phyloP scores from a whole-genome alignment of 35 echinoderm and acorn worm species.

The Diadema setosum region DNA sequence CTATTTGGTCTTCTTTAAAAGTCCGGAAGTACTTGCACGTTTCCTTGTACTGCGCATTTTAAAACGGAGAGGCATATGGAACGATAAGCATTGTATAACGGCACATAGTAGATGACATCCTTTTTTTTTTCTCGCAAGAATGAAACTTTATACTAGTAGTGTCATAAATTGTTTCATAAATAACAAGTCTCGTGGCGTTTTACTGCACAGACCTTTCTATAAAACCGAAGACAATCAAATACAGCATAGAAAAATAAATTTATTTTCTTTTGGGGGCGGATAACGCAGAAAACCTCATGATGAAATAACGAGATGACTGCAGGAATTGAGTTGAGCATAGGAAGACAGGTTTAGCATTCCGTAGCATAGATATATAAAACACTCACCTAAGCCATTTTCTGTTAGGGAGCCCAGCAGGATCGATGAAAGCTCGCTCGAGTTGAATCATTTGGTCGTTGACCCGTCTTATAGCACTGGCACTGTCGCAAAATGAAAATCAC shows the following conservation, averaged over 20 bases:
- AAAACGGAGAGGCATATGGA: too few relatives aligned
- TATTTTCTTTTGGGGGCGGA: not conserved
- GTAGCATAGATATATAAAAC: not conserved
- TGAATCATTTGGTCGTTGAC: constrained; percentile 74
- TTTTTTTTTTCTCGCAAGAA: too few relatives aligned
- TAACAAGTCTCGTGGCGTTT: not conserved
- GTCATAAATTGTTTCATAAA: too few relatives aligned
- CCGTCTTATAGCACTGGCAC: constrained; percentile 36
- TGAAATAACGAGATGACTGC: not conserved
- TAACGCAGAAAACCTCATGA: not conserved
- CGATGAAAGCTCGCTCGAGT: constrained; percentile 69
- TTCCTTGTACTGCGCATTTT: too few relatives aligned
- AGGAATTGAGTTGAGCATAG: not conserved
- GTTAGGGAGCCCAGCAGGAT: constrained; percentile 61
- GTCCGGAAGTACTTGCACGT: too few relatives aligned
- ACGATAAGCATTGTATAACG: too few relatives aligned
- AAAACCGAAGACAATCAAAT: not conserved
- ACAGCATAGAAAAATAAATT: not conserved
- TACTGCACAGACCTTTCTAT: not conserved
- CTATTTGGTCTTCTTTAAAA: too few relatives aligned
- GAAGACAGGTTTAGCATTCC: not conserved
- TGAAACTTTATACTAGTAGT: too few relatives aligned
- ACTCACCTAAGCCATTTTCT: constrained; percentile 41
- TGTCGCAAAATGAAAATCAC: too few relatives aligned
- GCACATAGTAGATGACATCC: too few relatives aligned